Evolutionary conservation across 2,888 invertebrate species (phyloP).

Genomic region (Brachypalpus laphriformis): DNA sequence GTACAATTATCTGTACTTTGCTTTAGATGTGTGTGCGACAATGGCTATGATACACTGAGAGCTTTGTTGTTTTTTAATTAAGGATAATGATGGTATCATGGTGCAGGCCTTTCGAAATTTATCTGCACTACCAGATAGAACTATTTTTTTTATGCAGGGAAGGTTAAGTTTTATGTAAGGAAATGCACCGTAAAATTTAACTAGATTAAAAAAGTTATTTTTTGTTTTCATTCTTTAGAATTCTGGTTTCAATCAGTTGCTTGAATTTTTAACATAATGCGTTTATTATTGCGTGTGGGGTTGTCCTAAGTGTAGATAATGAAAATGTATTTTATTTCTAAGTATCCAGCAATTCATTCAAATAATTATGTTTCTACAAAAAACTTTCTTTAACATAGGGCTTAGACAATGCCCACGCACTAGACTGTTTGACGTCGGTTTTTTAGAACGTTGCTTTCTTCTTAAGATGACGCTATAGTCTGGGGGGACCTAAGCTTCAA

Average conservation of each 20-base stretch:
- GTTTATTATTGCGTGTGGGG: too few relatives aligned
- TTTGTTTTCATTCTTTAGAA: neutral
- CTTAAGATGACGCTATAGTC: too few relatives aligned
- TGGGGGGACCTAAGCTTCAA: too few relatives aligned
- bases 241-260: neutral
- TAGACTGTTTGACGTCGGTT: too few relatives aligned
- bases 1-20: slow-evolving; percentile 51
- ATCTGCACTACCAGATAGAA: neutral
- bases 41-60: slow-evolving; percentile 13
- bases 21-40: slow-evolving; percentile 28
- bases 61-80: slow-evolving; percentile 68
- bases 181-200: neutral
- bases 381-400: too few relatives aligned
- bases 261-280: too few relatives aligned
- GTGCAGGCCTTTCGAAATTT: slow-evolving; percentile 6
- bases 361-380: too few relatives aligned
- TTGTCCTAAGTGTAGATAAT: too few relatives aligned
- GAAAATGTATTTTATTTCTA: too few relatives aligned
- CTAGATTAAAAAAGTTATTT: neutral
- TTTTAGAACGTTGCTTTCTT: too few relatives aligned
- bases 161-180: neutral
- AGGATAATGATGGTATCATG: slow-evolving; percentile 56
- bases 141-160: slow-evolving; percentile 3
- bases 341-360: too few relatives aligned
- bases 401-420: too few relatives aligned